phyloP scores from a whole-genome alignment of 1,140 invertebrate species.

The Drosophila neocordata region DNA sequence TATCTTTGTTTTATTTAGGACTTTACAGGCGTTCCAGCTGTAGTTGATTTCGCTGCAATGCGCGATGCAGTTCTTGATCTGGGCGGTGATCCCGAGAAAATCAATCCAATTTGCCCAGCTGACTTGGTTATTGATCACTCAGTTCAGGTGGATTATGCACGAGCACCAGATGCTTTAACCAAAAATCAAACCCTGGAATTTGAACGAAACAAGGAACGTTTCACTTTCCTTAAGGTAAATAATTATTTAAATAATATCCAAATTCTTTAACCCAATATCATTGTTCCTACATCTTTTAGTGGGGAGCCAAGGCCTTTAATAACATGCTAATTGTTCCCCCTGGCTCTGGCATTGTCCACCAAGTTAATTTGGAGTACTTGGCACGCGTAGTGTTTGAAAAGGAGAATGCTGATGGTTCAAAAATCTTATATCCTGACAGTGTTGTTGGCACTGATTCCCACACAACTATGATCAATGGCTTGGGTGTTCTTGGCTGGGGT shows the following conservation, averaged over 20 bases:
- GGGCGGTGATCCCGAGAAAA: constrained; percentile 94
- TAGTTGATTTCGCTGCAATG: constrained; percentile 99
- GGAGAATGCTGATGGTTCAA: constrained; percentile 76
- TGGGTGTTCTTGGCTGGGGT: constrained; percentile 91
- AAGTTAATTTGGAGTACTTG: constrained; percentile 98
- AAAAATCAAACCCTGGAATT: constrained; percentile 98
- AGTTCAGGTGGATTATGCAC: constrained; percentile 96
- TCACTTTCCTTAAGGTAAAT: constrained; percentile 92
- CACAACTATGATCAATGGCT: constrained; percentile 99
- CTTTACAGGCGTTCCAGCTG: constrained; percentile 98
- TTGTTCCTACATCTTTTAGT: constrained; percentile 84
- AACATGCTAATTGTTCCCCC: constrained; percentile 99
- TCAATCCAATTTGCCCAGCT: constrained; percentile 98
- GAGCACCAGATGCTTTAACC: constrained; percentile 93
- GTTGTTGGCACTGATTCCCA: constrained; percentile 99
- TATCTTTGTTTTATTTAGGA: constrained; percentile 84
- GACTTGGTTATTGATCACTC: constrained; percentile 99
- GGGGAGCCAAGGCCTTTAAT: constrained; percentile 97
- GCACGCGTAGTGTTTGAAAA: constrained; percentile 96
- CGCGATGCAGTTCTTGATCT: constrained; percentile 95
- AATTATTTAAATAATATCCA: background rate
- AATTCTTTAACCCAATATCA: background rate
- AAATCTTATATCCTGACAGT: constrained; percentile 94
- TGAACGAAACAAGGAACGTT: constrained; percentile 97
- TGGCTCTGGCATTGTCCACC: constrained; percentile 98